Evolutionary conservation across 1,140 invertebrate species (phyloP).

Genomic region (Metaphire vulgaris): DNA sequence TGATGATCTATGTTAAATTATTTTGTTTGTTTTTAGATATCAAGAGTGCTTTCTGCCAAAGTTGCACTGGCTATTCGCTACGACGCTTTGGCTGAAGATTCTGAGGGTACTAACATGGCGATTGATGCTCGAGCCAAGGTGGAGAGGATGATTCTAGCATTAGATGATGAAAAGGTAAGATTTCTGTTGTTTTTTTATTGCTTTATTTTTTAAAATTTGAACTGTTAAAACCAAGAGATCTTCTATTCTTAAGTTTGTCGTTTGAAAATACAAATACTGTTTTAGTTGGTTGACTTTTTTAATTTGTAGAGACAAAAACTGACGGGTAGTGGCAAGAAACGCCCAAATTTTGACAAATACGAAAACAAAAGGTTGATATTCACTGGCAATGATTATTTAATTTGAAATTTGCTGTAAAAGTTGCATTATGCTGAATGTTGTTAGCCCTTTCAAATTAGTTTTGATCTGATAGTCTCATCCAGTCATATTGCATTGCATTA

Average conservation of each 20-base stretch:
- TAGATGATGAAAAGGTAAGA: constrained; percentile 80
- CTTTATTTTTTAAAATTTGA: constrained; percentile 1
- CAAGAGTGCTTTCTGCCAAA: constrained; percentile 93
- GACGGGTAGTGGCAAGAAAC: constrained; percentile 73
- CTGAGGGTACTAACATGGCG: constrained; percentile 65
- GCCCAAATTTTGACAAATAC: constrained; percentile 84
- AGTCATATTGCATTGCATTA: not conserved
- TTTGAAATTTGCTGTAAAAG: not conserved
- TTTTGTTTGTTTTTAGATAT: constrained; percentile 63
- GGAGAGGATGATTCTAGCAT: constrained; percentile 65
- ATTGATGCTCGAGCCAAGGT: constrained; percentile 79
- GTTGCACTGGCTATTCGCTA: constrained; percentile 83
- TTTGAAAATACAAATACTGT: constrained; percentile 10
- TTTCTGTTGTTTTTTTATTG: constrained; percentile 14
- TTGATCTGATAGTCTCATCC: not conserved
- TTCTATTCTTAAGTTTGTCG: not conserved
- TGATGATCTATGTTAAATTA: not conserved
- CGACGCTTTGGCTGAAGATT: constrained; percentile 92
- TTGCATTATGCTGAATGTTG: not conserved
- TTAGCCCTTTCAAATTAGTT: not conserved
- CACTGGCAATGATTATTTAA: not conserved
- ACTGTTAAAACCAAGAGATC: constrained; percentile 8
- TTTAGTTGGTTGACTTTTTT: constrained; percentile 4
- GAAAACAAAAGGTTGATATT: constrained; percentile 60
- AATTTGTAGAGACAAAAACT: constrained; percentile 56